Conservation (phyloP, 2,797 vertebrate species). For the Pangasius djambal region DNA sequence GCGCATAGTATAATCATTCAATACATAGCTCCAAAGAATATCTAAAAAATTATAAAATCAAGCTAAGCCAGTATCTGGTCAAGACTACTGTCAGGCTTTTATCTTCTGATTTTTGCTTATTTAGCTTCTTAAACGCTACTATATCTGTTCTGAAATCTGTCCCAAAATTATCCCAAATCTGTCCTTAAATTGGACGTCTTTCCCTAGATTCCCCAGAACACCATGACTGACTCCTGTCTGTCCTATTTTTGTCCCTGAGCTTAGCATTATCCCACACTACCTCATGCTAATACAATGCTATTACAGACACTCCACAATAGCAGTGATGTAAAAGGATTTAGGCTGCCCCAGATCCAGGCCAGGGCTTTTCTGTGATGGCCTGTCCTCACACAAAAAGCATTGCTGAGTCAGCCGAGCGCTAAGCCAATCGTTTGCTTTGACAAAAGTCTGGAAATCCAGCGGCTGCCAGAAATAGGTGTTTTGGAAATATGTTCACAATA, state of each 20-base stretch:
- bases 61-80: too few relatives aligned
- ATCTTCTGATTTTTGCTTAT: too few relatives aligned
- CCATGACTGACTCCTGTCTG: slow-evolving; percentile 22
- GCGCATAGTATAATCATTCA: too few relatives aligned
- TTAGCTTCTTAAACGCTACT: too few relatives aligned
- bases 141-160: too few relatives aligned
- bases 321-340: slow-evolving; percentile 66
- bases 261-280: slow-evolving; percentile 53
- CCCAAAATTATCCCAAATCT: background rate
- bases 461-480: slow-evolving; percentile 54
- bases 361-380: slow-evolving; percentile 64
- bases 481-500: slow-evolving; percentile 62
- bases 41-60: too few relatives aligned
- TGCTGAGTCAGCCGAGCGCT: slow-evolving; percentile 73
- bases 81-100: too few relatives aligned
- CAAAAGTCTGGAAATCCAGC: slow-evolving; percentile 64
- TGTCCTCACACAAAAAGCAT: slow-evolving; percentile 68
- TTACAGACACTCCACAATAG: slow-evolving; percentile 63
- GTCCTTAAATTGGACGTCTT: background rate
- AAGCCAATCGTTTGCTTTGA: slow-evolving; percentile 63
- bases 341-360: slow-evolving; percentile 70
- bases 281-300: slow-evolving; percentile 68
- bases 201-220: background rate
- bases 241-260: background rate
- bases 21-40: too few relatives aligned